Base-by-base conservation (phyloP, 2,888 invertebrate species). In the Drosophila lacicola region DNA sequence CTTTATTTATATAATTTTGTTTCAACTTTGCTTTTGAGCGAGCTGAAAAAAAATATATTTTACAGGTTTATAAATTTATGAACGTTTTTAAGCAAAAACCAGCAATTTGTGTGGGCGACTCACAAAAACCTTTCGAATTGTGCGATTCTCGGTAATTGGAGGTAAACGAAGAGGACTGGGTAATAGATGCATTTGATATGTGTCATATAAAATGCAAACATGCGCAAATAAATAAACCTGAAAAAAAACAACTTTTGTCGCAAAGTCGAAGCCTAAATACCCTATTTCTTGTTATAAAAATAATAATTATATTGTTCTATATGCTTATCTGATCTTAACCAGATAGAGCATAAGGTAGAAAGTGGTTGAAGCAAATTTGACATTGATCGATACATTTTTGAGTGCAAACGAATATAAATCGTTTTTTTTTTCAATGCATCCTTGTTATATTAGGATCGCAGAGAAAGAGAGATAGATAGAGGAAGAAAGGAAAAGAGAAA, bases 161-260 rank as follows among this genome's bases (percentile, higher is more conserved):
- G 14, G 14, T 17, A 42, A 49, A 49, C 44, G 39, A 46, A 55
- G 58, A 25, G 33, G 50, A 10, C 33, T 51, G 37, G 19, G 13
- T 14, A 58, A 17, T 42, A 44, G 46, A 50, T 66, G 49, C 60
- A 57, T 60, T 77, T 56, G 44, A 73, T 73, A 50, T 37, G 41
- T 77, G 56, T 53, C 60, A 56, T 37, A 56, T 57, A 39, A 63
- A 64, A 44, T 61, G 45, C 49, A 56, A 60, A 39, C 41, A 49
- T 36, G 47, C 39, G 19, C 33, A 44, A 44, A 50, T 19, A 29
- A 68, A 34, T 41, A 19, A 44, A 41, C 14, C 33, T 17, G 34
- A 46, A 47, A 56, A 33, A 25, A 36, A 10, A 8, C 29, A 17
- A 10, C 2, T 4, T 14, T 6, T 2, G 6, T 13, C 3, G 1